Evolutionary conservation across 2,113 vertebrate genomes (phyloP), one percentile per base, ranked within the genome.

Genomic region (Prionailurus viverrinus): DNA sequence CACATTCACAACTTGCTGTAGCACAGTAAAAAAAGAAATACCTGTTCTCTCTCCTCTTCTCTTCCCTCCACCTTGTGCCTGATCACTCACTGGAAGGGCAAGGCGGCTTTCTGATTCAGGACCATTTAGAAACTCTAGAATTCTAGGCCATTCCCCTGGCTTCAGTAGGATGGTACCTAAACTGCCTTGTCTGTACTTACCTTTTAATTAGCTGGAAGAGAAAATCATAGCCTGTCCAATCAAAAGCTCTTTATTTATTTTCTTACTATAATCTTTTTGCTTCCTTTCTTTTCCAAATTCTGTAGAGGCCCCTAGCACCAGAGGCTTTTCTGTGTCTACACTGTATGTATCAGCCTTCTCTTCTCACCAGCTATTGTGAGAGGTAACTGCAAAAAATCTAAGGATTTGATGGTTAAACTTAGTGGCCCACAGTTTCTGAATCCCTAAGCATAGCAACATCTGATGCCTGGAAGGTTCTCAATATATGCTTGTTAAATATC

Each of bases 401-500:
- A n/a, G 45, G 63, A 11, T 45, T 31, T 68, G 41, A 33, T 5
- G 7, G 21, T 74, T 48, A 31, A 51, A 15, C 11, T 48, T 2
- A 1, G 66, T 8, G 21, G 36, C 80, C 36, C 51, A 21, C 7
- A 3, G 23, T 23, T 18, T 23, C 84, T 31, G 29, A 29, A 63
- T 48, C 41, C 33, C 69, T 27, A 41, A 83, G 21, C 76, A 11
- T 13, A 88, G 66, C 63, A 7, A 71, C 7, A 14, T 39, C 58
- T 10, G 8, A 16, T 1, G 0, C 41, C 41, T 4, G 39, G 33
- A 4, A 61, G 71, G 53, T 25, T 45, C 53, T 91, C 19, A 1
- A 7, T 7, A 2, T 5, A 3, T 3, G 4, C 15, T 41, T 48
- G 39, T 36, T 11, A 39, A 39, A 4, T 2, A 10, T 5, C 25